These are phyloP conservation scores for Vombatus ursinus DNA, from an alignment of 2,113 vertebrate genomes.

Conservation along the genomic window DNA sequence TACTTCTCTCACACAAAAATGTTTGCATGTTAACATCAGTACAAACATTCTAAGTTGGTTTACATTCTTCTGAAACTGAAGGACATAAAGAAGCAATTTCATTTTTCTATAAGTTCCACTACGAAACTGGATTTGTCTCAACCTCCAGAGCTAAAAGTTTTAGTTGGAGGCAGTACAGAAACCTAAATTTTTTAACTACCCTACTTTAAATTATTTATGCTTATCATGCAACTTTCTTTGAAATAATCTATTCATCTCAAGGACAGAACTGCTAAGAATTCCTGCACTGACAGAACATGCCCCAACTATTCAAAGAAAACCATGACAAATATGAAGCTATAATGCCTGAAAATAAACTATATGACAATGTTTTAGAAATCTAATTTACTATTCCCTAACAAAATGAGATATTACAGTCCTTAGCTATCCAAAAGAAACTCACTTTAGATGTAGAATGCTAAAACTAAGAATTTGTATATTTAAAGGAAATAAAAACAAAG, in stretches of 20 bases:
- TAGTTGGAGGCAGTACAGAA: slow-evolving; percentile 21
- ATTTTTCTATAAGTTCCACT: slow-evolving; percentile 57
- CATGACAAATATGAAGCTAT: slow-evolving; percentile 33
- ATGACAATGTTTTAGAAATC: slow-evolving; percentile 54
- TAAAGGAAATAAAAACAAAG: not conserved
- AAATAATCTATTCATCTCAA: slow-evolving; percentile 63
- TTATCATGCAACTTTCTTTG: slow-evolving; percentile 41
- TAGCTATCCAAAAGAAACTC: slow-evolving; percentile 49
- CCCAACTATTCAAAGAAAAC: slow-evolving; percentile 44
- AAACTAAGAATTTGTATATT: slow-evolving; percentile 53
- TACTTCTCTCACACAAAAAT: slow-evolving; percentile 36
- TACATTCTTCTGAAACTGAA: slow-evolving; percentile 20
- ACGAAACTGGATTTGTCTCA: slow-evolving; percentile 53
- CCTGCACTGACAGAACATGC: not conserved
- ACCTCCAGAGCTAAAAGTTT: slow-evolving; percentile 47
- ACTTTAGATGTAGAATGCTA: slow-evolving; percentile 36
- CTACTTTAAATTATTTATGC: slow-evolving; percentile 52
- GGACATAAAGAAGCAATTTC: slow-evolving; percentile 40
- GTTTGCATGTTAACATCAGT: not conserved
- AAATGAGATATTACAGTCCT: slow-evolving; percentile 43
- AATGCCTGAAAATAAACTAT: slow-evolving; percentile 54
- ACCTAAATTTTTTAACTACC: slow-evolving; percentile 56
- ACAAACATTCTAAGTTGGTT: not conserved
- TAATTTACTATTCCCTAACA: slow-evolving; percentile 40
- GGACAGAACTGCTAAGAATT: slow-evolving; percentile 35